These are phyloP conservation scores for Helogale parvula DNA, from an alignment of 2,113 vertebrate species.

Conservation along the genomic window DNA sequence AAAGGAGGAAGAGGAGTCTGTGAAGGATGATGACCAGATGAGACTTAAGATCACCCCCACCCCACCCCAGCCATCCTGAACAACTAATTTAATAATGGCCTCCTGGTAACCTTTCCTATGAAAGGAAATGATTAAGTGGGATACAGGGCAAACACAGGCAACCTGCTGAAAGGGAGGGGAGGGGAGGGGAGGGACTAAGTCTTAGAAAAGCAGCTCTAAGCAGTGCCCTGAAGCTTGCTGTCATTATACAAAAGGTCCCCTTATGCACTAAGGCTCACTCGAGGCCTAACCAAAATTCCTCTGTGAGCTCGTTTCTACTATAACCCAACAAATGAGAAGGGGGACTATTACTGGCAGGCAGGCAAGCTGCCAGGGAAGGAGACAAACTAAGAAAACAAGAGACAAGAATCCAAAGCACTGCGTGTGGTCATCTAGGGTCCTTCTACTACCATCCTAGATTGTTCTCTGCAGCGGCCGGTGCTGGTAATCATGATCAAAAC, in stretches of 20 bases:
- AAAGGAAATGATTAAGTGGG: background rate
- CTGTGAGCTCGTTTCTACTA: background rate
- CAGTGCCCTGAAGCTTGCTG: background rate
- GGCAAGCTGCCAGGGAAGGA: background rate
- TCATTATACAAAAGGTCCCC: background rate
- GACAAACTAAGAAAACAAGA: background rate
- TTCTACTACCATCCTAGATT: fast-evolving
- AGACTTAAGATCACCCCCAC: background rate
- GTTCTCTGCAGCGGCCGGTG: background rate
- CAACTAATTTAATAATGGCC: background rate
- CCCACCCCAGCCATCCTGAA: background rate
- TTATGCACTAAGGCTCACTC: background rate
- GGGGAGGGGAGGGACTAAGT: background rate
- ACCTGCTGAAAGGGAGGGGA: background rate
- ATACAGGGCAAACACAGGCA: background rate
- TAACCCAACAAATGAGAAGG: background rate
- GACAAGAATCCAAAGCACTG: fast-evolving
- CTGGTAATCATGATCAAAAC: background rate
- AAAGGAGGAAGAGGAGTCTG: background rate
- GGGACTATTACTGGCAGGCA: background rate
- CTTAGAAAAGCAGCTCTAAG: background rate
- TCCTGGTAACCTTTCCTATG: background rate
- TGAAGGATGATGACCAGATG: background rate
- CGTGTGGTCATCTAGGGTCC: background rate
- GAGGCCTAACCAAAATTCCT: background rate